phyloP scores from a whole-genome alignment of 2,797 vertebrate species.

The Tangara arthus region DNA sequence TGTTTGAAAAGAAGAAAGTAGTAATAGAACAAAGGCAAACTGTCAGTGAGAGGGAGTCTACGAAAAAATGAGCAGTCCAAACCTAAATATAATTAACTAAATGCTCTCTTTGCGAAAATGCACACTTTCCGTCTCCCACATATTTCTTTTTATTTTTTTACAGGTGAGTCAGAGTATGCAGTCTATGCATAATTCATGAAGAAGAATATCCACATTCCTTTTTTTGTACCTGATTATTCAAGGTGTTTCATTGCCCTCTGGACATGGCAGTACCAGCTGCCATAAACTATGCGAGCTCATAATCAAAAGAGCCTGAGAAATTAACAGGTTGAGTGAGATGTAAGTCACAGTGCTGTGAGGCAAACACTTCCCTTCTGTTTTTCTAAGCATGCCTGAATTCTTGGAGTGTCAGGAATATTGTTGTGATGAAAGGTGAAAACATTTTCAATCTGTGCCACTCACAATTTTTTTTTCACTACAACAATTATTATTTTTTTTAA shows the following conservation, averaged over 20 bases:
- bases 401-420: not conserved
- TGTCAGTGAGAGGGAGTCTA: not conserved
- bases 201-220: not conserved
- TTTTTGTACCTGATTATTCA: not conserved
- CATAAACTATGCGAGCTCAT: not conserved
- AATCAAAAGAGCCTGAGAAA: not conserved
- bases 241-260: not conserved
- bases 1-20: slow-evolving; percentile 18
- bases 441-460: not conserved
- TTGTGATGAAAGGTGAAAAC: not conserved
- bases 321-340: not conserved
- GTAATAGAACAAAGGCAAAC: slow-evolving; percentile 7
- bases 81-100: not conserved
- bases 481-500: not conserved
- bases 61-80: slow-evolving; percentile 10
- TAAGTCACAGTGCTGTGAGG: not conserved
- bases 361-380: not conserved
- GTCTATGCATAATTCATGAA: not conserved
- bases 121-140: not conserved
- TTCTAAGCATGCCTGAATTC: not conserved
- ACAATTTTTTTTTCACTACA: not conserved
- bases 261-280: not conserved
- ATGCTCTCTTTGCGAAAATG: not conserved
- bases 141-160: not conserved
- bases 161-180: not conserved